Evolutionary conservation across 53 echinoderm and acorn worm species (phyloP), one percentile per base, ranked within the genome.

Genomic region (Temnopleurus reevesii): DNA sequence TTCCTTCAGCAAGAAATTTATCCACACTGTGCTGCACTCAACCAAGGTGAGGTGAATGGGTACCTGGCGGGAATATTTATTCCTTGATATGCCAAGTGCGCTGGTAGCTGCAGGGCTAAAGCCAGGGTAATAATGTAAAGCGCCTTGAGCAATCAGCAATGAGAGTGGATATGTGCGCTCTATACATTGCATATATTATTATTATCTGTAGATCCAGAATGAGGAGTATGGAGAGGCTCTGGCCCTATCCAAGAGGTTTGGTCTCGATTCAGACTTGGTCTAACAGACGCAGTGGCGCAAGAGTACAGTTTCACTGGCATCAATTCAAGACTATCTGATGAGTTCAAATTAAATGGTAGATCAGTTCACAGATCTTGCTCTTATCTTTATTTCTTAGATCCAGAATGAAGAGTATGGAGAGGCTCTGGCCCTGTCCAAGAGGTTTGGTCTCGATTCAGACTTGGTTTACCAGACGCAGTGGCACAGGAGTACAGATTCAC

Each of bases 261-360:
- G 89, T 34, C 90, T 97, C 9, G 97, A 97, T 56, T 89, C 92
- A 17, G 97, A 97, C 77, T 59, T 95, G 58, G 97, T 97, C 34
- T 97, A 97, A 77, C 95, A 97, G 53, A 89, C 92, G 24, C 97
- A 97, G 84, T 97, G 97, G 97, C 93, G 93, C 57, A 97, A 97
- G 60, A 83, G 81, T 60, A 82, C 76, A 33, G 93, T 93, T 7
- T 95, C 97, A 36, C 63, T 92, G 41, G 95, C 95, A 59, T 86
- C 97, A 38, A 97, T 97, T 44, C 93, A 95, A 86, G 97, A 97
- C 81, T 97, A 97, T 59, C 76, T 97, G 83, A 95, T 97, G 90
- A 90, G 95, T 15, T 51, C 53, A 51, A 15, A 51, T 15, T n/a
- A n/a, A n/a, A n/a, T n/a, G n/a, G n/a, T n/a, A n/a, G n/a, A n/a